Percentiles rank a stretch among this genome's conserved stretches.
Evolutionary conservation across 2,797 vertebrate species (phyloP).

Genomic region (Borostomias antarcticus): DNA sequence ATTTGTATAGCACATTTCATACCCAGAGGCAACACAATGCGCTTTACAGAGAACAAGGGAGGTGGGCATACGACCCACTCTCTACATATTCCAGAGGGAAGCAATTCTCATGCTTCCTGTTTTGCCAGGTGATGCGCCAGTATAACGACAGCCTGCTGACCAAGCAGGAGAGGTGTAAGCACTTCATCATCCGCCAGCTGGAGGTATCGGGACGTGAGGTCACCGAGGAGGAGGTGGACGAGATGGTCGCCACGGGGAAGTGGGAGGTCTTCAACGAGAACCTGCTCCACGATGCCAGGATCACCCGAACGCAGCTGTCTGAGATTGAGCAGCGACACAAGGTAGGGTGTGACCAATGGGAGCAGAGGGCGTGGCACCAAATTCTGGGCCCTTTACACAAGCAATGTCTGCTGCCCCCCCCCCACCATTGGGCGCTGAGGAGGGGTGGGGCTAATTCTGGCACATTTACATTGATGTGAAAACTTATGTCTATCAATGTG

Average conservation of each 20-base stretch:
- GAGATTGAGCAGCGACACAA: conserved; percentile 94
- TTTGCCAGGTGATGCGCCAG: conserved; percentile 77
- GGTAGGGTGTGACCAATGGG: conserved; percentile 37
- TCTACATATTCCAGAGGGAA: too few relatives aligned
- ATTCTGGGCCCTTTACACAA: too few relatives aligned
- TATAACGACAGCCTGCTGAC: conserved; percentile 86
- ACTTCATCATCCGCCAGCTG: conserved; percentile 90
- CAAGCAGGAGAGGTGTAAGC: conserved; percentile 91
- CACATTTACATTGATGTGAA: too few relatives aligned
- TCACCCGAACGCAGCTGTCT: conserved; percentile 88
- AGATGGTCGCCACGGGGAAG: conserved; percentile 90
- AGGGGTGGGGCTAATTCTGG: too few relatives aligned
- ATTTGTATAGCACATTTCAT: too few relatives aligned
- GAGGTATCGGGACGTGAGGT: conserved; percentile 88
- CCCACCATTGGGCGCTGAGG: too few relatives aligned
- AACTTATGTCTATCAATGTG: too few relatives aligned
- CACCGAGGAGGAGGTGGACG: conserved; percentile 86
- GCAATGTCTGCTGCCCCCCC: too few relatives aligned
- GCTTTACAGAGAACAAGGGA: too few relatives aligned
- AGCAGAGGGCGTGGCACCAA: too few relatives aligned
- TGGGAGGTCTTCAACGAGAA: conserved; percentile 98
- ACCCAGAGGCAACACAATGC: too few relatives aligned
- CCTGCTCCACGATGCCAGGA: conserved; percentile 85
- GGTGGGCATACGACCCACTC: too few relatives aligned
- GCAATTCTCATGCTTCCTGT: not conserved